A percentile compares a stretch with the other conserved stretches of the same genome.
These are phyloP conservation scores for Drosophila kohkoa DNA, from an alignment of 1,140 invertebrate genomes.

Conservation along the genomic window DNA sequence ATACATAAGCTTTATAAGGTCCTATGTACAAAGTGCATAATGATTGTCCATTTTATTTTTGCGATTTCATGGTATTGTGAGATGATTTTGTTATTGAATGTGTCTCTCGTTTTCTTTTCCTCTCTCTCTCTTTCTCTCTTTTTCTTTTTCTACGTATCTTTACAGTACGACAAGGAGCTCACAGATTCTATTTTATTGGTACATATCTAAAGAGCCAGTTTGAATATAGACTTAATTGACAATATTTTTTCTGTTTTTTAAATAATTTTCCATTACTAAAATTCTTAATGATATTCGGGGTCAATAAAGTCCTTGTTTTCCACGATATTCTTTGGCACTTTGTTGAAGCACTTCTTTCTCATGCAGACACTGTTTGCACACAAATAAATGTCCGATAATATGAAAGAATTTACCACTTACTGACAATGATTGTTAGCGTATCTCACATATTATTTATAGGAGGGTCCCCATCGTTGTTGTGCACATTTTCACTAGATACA, in stretches of 20 bases:
- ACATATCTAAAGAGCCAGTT: slow-evolving; percentile 54
- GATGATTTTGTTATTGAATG: slow-evolving; percentile 42
- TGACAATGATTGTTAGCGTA: neutral
- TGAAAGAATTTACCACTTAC: neutral
- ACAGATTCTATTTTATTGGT: slow-evolving; percentile 85
- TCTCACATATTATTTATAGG: neutral
- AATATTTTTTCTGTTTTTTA: slow-evolving; percentile 25
- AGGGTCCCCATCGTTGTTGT: neutral
- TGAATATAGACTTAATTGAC: slow-evolving; percentile 1
- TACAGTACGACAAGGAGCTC: slow-evolving; percentile 85
- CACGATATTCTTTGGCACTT: slow-evolving; percentile 6
- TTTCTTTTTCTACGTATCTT: slow-evolving; percentile 74
- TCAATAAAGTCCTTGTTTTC: neutral
- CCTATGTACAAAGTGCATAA: neutral
- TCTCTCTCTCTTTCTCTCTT: slow-evolving; percentile 54
- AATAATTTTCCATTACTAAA: slow-evolving; percentile 40
- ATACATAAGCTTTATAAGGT: slow-evolving; percentile 1
- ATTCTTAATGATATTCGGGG: neutral
- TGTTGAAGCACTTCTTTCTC: slow-evolving; percentile 10
- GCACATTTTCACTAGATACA: neutral
- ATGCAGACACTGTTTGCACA: slow-evolving; percentile 2
- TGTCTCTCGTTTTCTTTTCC: slow-evolving; percentile 49
- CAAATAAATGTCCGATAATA: slow-evolving; percentile 6
- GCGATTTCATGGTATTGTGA: slow-evolving; percentile 6
- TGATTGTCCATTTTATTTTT: slow-evolving; percentile 9